Evolutionary conservation across 2,888 invertebrate species (phyloP), one percentile per base, ranked within the genome.

Genomic region (Polydrusus tereticollis): DNA sequence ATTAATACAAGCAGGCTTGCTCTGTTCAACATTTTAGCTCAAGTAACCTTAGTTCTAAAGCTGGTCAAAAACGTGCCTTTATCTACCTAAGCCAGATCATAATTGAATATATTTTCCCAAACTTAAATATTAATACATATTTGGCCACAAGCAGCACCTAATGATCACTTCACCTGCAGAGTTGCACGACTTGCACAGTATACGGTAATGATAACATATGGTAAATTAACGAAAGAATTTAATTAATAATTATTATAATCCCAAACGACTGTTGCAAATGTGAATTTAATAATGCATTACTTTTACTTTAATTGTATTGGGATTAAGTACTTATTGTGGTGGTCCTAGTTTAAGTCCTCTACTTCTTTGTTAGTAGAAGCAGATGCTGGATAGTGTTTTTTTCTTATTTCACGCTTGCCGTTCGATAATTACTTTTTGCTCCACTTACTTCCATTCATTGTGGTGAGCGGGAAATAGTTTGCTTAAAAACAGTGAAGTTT

Each of bases 351-450:
- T 41, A 66, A 50, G 10, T 36, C 21, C 63, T 36, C 47, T 73
- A n/a, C 64, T 41, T 55, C 58, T 26, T 59, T 58, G 36, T 59
- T 63, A n/a, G 29, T 33, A n/a, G 55, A 58, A 58, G 55, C 47
- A 64, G 69, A 73, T 69, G 72, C 66, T 73, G 55, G 45, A 67
- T 66, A 47, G 60, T 36, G 4, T 7, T 29, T 36, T 36, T 41
- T 55, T 66, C 45, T 16, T 47, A 57, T 69, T 70, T 73, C 70
- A 70, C 62, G 73, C 47, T 69, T 62, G 21, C 18, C 43, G 36
- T 69, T n/a, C 68, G 18, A 14, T 74, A 68, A 74, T 74, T 63
- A 60, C 38, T 70, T 67, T 52, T 55, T 74, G 74, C 74, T 74
- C 74, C 41, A 74, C 33, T 74, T 74, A 62, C 47, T 62, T 41